These are phyloP conservation scores for Notodonta ziczac DNA, from an alignment of 2,888 invertebrate genomes.

Conservation along the genomic window DNA sequence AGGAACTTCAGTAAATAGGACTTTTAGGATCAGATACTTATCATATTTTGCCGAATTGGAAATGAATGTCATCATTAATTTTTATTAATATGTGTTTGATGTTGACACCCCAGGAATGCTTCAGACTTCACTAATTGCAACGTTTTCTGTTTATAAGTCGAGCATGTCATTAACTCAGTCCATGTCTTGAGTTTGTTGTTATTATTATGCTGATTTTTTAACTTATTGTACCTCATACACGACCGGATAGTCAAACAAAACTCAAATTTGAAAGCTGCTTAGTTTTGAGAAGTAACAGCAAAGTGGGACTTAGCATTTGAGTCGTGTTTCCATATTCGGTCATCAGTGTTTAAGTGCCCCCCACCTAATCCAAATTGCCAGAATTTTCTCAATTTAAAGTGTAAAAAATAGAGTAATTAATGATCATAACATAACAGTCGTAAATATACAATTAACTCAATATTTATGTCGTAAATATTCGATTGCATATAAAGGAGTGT, in stretches of 20 bases:
- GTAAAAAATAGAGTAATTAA: constrained; percentile 6
- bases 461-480: constrained; percentile 12
- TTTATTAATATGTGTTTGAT: constrained; percentile 29
- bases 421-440: constrained; percentile 10
- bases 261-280: too few species aligned
- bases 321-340: too few species aligned
- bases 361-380: constrained; percentile 29
- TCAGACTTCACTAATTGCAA: constrained; percentile 37
- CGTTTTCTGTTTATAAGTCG: constrained; percentile 44
- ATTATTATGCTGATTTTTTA: constrained; percentile 31
- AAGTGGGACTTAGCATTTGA: too few species aligned
- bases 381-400: constrained; percentile 13
- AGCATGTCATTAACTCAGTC: constrained; percentile 52
- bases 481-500: neutral
- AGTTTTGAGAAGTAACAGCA: too few species aligned
- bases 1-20: neutral
- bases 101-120: constrained; percentile 37
- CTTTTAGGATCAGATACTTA: too few species aligned
- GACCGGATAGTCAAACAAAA: constrained; percentile 3
- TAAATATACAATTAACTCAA: constrained; percentile 12
- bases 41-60: too few species aligned
- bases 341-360: constrained; percentile 14
- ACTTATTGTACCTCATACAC: constrained; percentile 30
- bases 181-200: constrained; percentile 41
- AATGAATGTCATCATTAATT: constrained; percentile 4